Evolutionary conservation across 2,797 vertebrate species (phyloP).

Genomic region (Notamacropus eugenii): DNA sequence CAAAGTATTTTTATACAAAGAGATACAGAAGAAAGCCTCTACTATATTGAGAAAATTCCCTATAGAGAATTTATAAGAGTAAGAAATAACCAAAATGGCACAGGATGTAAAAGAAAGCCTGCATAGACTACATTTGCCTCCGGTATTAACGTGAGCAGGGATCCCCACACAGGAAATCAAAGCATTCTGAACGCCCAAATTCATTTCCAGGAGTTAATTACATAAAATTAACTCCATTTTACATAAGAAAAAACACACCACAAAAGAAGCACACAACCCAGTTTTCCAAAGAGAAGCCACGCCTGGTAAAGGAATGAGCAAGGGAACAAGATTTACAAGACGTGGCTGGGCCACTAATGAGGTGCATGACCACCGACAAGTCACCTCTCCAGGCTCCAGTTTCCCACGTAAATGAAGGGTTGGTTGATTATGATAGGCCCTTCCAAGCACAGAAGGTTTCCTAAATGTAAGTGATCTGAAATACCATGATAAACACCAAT

Average conservation of each 20-base stretch:
- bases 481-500: conserved; percentile 29
- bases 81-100: background rate
- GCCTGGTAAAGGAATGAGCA: background rate
- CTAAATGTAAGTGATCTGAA: conserved; percentile 7
- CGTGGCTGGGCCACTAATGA: background rate
- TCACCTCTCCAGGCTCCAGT: background rate
- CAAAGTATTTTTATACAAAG: background rate
- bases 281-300: background rate
- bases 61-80: background rate
- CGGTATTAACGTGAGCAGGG: background rate
- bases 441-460: conserved; percentile 12
- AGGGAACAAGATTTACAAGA: background rate
- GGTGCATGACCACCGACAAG: background rate
- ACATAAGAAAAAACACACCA: background rate
- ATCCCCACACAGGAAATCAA: background rate
- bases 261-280: background rate
- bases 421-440: background rate
- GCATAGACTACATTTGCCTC: background rate
- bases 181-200: background rate
- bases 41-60: background rate
- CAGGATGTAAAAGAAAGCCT: background rate
- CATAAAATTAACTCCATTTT: background rate
- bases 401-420: background rate
- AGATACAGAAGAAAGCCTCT: background rate
- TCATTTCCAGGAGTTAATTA: background rate